Evolutionary conservation across 2,113 vertebrate species (phyloP).

Genomic region (Cranoglanis bouderius): DNA sequence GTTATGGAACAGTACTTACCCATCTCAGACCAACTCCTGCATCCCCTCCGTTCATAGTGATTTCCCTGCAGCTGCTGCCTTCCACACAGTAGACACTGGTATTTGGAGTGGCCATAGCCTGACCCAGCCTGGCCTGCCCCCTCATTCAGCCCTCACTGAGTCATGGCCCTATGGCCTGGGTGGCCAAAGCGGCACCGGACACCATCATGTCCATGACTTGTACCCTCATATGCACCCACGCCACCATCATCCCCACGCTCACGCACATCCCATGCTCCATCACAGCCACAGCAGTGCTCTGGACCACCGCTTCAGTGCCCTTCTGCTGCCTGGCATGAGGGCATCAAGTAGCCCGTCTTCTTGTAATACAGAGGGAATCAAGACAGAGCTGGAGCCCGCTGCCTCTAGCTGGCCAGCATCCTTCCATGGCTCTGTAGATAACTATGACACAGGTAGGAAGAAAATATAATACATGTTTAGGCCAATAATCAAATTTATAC

Average conservation of each 20-base stretch:
- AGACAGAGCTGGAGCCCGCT: constrained; percentile 81
- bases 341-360: constrained; percentile 79
- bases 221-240: constrained; percentile 83
- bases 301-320: constrained; percentile 85
- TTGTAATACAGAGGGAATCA: constrained; percentile 77
- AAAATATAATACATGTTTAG: background rate
- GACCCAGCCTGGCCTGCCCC: constrained; percentile 79
- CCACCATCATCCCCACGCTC: constrained; percentile 75
- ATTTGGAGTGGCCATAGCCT: constrained; percentile 87
- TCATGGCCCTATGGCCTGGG: constrained; percentile 90
- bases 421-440: constrained; percentile 88
- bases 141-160: constrained; percentile 78
- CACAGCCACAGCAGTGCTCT: constrained; percentile 76
- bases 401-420: constrained; percentile 84
- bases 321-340: constrained; percentile 84
- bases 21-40: constrained; percentile 81
- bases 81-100: constrained; percentile 78
- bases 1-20: constrained; percentile 87
- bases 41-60: constrained; percentile 84
- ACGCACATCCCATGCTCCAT: constrained; percentile 76
- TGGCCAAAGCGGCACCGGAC: constrained; percentile 83
- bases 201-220: constrained; percentile 87
- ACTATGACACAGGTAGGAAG: constrained; percentile 86
- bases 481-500: background rate
- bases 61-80: constrained; percentile 82